Evolutionary conservation across 2,888 invertebrate genomes (phyloP).

Genomic region (Heteromurus nitidus): DNA sequence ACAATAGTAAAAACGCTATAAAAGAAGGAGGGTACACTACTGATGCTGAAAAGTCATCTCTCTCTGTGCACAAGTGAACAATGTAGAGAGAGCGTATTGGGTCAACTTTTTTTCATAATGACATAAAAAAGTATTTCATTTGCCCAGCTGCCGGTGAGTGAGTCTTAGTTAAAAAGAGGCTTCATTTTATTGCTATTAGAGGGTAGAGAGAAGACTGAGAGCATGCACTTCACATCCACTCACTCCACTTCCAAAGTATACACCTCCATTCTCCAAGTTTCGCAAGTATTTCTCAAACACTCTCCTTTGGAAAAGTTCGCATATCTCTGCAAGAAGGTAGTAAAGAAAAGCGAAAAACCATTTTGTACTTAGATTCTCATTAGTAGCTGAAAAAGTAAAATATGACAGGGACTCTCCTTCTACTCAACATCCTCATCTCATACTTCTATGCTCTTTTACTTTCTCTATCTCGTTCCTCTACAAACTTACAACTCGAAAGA

Average conservation of each 20-base stretch:
- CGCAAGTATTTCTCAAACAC: too few species aligned
- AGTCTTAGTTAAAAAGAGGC: too few species aligned
- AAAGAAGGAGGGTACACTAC: too few species aligned
- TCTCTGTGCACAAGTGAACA: neutral
- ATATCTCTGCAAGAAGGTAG: constrained; percentile 19
- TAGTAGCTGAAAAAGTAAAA: constrained; percentile 46
- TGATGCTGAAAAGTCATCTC: too few species aligned
- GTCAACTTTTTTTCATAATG: constrained; percentile 2
- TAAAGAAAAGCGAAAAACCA: constrained; percentile 38
- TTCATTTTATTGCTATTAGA: constrained; percentile 44
- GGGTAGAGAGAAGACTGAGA: too few species aligned
- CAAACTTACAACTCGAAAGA: neutral
- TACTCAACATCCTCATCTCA: constrained; percentile 15
- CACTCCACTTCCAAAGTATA: too few species aligned
- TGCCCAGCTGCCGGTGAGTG: neutral
- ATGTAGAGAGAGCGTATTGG: constrained; percentile 6
- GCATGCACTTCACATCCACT: too few species aligned
- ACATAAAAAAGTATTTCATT: neutral
- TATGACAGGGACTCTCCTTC: constrained; percentile 31
- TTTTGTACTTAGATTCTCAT: constrained; percentile 63
- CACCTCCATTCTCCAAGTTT: too few species aligned
- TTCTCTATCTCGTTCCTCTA: neutral
- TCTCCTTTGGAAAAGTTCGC: too few species aligned
- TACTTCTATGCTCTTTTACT: constrained; percentile 19
- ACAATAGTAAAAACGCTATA: too few species aligned